These are phyloP conservation scores for Neomorphus geoffroyi DNA, from an alignment of 2,797 vertebrate species.

Conservation along the genomic window DNA sequence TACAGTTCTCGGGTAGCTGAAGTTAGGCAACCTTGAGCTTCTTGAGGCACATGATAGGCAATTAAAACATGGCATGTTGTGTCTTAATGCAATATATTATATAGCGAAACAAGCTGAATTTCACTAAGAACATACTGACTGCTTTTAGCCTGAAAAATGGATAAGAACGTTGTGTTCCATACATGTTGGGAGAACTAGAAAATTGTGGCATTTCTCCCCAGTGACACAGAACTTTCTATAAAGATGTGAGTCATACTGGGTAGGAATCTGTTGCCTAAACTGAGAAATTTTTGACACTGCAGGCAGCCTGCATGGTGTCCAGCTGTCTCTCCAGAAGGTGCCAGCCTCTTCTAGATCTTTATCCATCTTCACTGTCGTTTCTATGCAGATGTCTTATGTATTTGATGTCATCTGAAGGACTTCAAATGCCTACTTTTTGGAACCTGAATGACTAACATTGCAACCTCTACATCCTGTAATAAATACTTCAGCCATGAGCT, in stretches of 20 bases:
- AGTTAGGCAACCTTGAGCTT: not conserved
- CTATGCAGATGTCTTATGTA: not conserved
- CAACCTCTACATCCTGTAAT: not conserved
- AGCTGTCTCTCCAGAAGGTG: constrained; percentile 40
- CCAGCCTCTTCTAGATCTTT: constrained; percentile 9
- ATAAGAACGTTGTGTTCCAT: constrained; percentile 31
- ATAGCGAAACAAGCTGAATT: not conserved
- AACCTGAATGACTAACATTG: not conserved
- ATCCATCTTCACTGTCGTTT: not conserved
- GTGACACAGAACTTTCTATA: constrained; percentile 19
- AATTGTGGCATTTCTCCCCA: constrained; percentile 17
- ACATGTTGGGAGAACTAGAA: not conserved
- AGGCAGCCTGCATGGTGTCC: constrained; percentile 17
- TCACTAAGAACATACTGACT: constrained; percentile 1
- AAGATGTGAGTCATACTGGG: constrained; percentile 31
- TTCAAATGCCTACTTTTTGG: not conserved
- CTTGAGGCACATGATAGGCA: not conserved
- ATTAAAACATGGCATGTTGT: not conserved
- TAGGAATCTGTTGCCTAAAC: constrained; percentile 36
- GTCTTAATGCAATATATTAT: not conserved
- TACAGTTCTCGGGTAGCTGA: not conserved
- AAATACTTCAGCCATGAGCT: not conserved
- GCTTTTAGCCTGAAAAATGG: constrained; percentile 5
- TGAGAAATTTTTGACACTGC: constrained; percentile 26
- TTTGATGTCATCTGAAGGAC: not conserved